Percentiles rank a stretch among this genome's conserved stretches.
phyloP scores from a whole-genome alignment of 2,888 invertebrate genomes.

The Calameuta filiformis region DNA sequence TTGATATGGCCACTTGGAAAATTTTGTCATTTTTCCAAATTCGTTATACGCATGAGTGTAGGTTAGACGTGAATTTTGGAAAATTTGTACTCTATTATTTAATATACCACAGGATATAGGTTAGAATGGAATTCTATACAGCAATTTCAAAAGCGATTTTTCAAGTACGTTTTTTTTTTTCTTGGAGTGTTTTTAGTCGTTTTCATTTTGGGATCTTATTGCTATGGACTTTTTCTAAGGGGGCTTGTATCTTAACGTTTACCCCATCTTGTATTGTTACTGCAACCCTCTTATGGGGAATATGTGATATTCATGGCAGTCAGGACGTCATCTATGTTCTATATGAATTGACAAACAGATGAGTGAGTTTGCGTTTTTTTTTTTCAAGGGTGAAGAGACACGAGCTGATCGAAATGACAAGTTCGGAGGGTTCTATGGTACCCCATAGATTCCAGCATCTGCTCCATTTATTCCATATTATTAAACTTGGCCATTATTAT shows the following conservation, averaged over 20 bases:
- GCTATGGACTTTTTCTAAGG: not conserved
- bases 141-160: not conserved
- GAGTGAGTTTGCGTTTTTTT: constrained; percentile 27
- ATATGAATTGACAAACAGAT: constrained; percentile 35
- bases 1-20: not conserved
- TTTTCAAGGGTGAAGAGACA: constrained; percentile 11
- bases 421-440: constrained; percentile 6
- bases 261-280: not conserved
- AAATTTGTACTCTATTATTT: too few species aligned
- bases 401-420: constrained; percentile 42
- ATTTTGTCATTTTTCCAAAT: not conserved
- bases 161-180: not conserved
- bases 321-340: constrained; percentile 49
- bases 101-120: too few species aligned
- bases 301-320: constrained; percentile 48
- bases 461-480: constrained; percentile 41
- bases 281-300: constrained; percentile 11
- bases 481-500: constrained; percentile 34
- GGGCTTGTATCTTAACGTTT: not conserved
- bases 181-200: not conserved
- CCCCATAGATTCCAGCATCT: constrained; percentile 21
- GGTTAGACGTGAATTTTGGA: not conserved
- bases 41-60: not conserved
- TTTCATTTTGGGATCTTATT: not conserved
- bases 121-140: not conserved